Evolutionary conservation across 2,797 vertebrate species (phyloP).

Genomic region (Eospalax fontanierii): DNA sequence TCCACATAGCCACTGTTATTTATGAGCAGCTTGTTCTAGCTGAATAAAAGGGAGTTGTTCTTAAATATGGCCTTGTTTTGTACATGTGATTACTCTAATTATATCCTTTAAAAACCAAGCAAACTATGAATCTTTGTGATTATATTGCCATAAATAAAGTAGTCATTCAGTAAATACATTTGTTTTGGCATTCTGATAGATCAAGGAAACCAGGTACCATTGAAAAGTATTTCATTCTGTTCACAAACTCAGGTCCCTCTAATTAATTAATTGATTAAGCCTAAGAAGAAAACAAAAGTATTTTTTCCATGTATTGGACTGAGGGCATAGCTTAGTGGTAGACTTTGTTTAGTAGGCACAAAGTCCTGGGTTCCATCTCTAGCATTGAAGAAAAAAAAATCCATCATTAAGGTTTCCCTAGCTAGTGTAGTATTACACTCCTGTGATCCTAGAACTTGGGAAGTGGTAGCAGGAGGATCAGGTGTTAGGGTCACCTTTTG

Average conservation of each 20-base stretch:
- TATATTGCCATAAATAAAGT: slow-evolving; percentile 49
- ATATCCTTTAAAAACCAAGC: slow-evolving; percentile 30
- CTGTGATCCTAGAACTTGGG: neutral
- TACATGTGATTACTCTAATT: neutral
- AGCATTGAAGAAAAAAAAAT: neutral
- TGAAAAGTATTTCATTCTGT: slow-evolving; percentile 54
- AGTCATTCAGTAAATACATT: slow-evolving; percentile 32
- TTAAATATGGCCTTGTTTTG: slow-evolving; percentile 59
- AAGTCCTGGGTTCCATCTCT: neutral
- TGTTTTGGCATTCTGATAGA: slow-evolving; percentile 63
- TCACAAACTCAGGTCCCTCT: slow-evolving; percentile 44
- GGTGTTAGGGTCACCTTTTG: neutral
- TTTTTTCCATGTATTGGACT: neutral
- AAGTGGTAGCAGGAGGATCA: neutral
- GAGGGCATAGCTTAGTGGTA: neutral
- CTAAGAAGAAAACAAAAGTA: neutral
- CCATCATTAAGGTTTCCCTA: neutral
- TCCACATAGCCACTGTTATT: slow-evolving; percentile 44
- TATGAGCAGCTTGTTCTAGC: slow-evolving; percentile 34
- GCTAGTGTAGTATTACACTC: neutral
- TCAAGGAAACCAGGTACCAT: slow-evolving; percentile 47
- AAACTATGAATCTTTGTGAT: slow-evolving; percentile 40
- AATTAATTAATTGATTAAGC: slow-evolving; percentile 13
- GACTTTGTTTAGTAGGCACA: neutral
- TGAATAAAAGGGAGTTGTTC: slow-evolving; percentile 62